These are phyloP conservation scores for Andricus curvator DNA, from an alignment of 2,888 invertebrate genomes.

Conservation along the genomic window DNA sequence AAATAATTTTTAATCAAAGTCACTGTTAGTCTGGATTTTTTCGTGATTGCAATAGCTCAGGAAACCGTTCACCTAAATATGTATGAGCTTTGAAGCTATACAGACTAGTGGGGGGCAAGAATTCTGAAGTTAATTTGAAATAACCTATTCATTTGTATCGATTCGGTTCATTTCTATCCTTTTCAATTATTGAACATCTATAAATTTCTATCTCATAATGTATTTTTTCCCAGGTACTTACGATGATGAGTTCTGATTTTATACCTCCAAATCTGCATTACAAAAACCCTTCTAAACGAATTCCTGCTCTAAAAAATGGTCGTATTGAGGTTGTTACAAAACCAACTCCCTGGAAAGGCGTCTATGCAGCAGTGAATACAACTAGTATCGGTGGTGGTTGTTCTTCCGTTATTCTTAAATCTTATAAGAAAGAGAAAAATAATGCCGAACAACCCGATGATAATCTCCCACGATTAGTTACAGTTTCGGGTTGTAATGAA, in stretches of 20 bases:
- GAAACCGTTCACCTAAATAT: too few relatives aligned
- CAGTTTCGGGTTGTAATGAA: slow-evolving; percentile 88
- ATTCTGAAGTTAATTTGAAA: too few relatives aligned
- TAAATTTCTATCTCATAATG: too few relatives aligned
- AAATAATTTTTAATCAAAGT: too few relatives aligned
- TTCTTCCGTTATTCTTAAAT: slow-evolving; percentile 51
- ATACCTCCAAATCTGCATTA: slow-evolving; percentile 82
- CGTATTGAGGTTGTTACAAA: slow-evolving; percentile 52
- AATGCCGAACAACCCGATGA: slow-evolving; percentile 82
- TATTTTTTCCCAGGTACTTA: slow-evolving; percentile 47
- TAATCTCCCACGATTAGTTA: slow-evolving; percentile 85
- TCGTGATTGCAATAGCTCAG: too few relatives aligned
- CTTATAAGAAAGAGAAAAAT: slow-evolving; percentile 48
- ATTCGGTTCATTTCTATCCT: too few relatives aligned
- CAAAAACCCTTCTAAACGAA: slow-evolving; percentile 71
- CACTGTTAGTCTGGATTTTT: too few relatives aligned
- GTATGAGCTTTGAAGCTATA: too few relatives aligned
- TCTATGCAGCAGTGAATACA: slow-evolving; percentile 47
- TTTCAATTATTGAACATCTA: too few relatives aligned
- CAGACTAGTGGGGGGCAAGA: too few relatives aligned
- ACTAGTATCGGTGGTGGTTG: slow-evolving; percentile 47
- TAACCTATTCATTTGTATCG: too few relatives aligned
- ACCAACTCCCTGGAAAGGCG: slow-evolving; percentile 53
- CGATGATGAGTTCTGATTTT: slow-evolving; percentile 61
- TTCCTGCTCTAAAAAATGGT: slow-evolving; percentile 52